Conservation (phyloP, 2,888 invertebrate genomes). For the Stenoptilia bipunctidactyla region DNA sequence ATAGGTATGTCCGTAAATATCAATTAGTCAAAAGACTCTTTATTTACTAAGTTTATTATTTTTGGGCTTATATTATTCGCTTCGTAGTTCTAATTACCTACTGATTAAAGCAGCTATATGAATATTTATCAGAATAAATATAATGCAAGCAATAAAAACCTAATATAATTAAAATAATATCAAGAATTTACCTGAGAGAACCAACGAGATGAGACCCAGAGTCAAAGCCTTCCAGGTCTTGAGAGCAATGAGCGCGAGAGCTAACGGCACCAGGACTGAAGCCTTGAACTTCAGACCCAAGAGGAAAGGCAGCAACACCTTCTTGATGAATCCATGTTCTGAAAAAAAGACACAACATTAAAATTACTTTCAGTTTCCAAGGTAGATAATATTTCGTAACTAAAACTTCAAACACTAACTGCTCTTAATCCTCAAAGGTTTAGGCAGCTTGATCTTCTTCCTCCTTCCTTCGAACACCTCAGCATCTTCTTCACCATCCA, state of each 20-base stretch:
- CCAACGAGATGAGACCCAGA: constrained; percentile 85
- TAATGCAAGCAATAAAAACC: no score
- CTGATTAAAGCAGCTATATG: no score
- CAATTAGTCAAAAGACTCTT: no score
- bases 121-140: no score
- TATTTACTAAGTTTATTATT: no score
- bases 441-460: constrained; percentile 64
- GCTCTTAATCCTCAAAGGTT: constrained; percentile 64
- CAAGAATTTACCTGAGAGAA: constrained; percentile 80
- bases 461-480: constrained; percentile 51
- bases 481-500: constrained; percentile 71
- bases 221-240: constrained; percentile 93
- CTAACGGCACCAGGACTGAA: constrained; percentile 84
- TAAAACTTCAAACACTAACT: constrained; percentile 31
- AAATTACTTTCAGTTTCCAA: constrained; percentile 8
- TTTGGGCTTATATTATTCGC: no score
- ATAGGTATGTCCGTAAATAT: no score
- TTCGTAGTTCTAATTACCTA: no score
- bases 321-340: constrained; percentile 88
- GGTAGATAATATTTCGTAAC: no score
- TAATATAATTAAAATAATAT: no score
- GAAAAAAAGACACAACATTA: constrained; percentile 26
- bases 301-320: constrained; percentile 87
- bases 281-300: constrained; percentile 89
- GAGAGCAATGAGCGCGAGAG: constrained; percentile 84